Percentiles rank a stretch among this genome's conserved stretches.
phyloP scores from a whole-genome alignment of 2,888 invertebrate species.

The Metacarcinus magister region DNA sequence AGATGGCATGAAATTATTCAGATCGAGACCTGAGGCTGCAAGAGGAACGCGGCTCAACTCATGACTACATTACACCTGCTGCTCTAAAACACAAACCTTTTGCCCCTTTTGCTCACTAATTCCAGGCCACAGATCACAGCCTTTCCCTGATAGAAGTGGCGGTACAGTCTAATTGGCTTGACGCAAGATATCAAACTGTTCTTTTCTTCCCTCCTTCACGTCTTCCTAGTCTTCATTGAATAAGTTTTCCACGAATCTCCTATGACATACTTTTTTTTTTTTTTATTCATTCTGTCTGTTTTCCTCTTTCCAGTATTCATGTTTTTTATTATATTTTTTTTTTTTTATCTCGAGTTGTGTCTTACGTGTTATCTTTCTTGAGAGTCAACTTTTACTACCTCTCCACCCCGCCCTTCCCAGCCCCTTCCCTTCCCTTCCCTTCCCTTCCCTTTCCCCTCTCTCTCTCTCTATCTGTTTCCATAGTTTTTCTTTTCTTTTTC shows the following conservation, averaged over 20 bases:
- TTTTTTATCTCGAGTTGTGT: too few species aligned
- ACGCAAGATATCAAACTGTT: neutral
- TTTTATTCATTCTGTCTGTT: neutral
- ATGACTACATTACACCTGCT: conserved; percentile 41
- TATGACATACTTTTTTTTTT: neutral
- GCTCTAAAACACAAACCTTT: conserved; percentile 30
- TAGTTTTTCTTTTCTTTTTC: neutral
- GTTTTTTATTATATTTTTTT: too few species aligned
- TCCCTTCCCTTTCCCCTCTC: conserved; percentile 18
- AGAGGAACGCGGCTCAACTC: conserved; percentile 17
- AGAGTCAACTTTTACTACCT: too few species aligned
- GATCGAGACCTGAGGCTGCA: conserved; percentile 29
- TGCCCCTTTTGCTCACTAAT: neutral
- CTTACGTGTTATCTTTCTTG: too few species aligned
- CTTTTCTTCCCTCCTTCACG: neutral
- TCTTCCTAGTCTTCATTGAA: neutral
- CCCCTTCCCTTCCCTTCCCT: neutral
- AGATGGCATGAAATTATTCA: conserved; percentile 48
- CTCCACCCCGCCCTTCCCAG: neutral
- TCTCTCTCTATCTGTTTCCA: conserved; percentile 55
- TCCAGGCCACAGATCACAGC: too few species aligned
- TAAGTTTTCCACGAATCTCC: neutral
- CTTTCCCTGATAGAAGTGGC: too few species aligned
- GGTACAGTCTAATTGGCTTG: neutral
- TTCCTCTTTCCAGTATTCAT: neutral